phyloP scores from a whole-genome alignment of 2,888 invertebrate genomes.

The Clepsis dumicolana region DNA sequence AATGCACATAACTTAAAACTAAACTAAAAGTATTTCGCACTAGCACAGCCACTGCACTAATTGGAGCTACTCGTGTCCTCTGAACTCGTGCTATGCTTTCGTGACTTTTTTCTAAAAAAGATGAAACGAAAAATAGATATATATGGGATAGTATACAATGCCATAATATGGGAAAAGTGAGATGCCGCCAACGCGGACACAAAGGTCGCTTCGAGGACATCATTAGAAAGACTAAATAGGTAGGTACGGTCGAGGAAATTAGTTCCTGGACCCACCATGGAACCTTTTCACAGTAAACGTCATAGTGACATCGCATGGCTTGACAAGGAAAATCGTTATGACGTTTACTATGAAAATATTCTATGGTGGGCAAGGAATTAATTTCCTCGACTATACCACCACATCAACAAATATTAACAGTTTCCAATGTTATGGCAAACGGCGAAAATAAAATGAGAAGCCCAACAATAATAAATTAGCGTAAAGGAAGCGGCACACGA shows the following conservation, averaged over 20 bases:
- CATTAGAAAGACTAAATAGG: background rate
- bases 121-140: conserved; percentile 63
- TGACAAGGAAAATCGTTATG: too few species aligned
- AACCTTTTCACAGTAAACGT: too few species aligned
- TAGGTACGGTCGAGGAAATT: too few species aligned
- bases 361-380: too few species aligned
- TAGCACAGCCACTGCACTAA: conserved; percentile 73
- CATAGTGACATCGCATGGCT: too few species aligned
- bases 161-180: conserved; percentile 51
- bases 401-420: background rate
- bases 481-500: conserved; percentile 71
- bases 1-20: conserved; percentile 67
- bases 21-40: conserved; percentile 57
- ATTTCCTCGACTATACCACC: too few species aligned
- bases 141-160: conserved; percentile 63
- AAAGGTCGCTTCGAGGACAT: background rate
- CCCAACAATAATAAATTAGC: conserved; percentile 54
- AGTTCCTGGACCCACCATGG: too few species aligned
- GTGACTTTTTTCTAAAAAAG: conserved; percentile 84
- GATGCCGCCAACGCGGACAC: background rate
- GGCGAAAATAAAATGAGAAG: conserved; percentile 60
- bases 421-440: conserved; percentile 53
- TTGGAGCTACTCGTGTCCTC: conserved; percentile 80
- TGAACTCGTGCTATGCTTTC: conserved; percentile 82
- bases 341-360: too few species aligned